Evolutionary conservation across 2,113 vertebrate genomes (phyloP).

Genomic region (Hemiscyllium ocellatum): DNA sequence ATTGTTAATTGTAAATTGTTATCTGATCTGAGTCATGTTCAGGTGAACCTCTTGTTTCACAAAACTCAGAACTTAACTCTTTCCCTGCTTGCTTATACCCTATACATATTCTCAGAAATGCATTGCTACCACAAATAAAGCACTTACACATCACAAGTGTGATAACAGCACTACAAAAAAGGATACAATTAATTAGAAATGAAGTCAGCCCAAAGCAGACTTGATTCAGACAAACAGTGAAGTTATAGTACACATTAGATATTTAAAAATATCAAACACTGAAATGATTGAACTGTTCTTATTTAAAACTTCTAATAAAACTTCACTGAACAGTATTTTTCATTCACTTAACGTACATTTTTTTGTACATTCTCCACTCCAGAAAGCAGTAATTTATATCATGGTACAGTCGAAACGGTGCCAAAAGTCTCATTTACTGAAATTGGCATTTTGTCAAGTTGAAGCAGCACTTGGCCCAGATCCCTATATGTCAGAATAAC

Average conservation of each 20-base stretch:
- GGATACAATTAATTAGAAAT: not conserved
- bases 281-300: not conserved
- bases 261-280: slow-evolving; percentile 6
- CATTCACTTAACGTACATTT: not conserved
- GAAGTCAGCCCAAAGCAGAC: not conserved
- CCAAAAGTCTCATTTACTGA: not conserved
- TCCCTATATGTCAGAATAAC: not conserved
- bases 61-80: too few relatives aligned
- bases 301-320: not conserved
- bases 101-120: too few relatives aligned
- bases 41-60: too few relatives aligned
- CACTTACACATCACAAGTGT: too few relatives aligned
- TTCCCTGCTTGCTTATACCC: too few relatives aligned
- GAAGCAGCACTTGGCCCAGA: not conserved
- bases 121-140: too few relatives aligned
- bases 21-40: too few relatives aligned
- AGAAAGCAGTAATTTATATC: not conserved
- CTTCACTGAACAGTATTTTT: not conserved
- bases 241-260: not conserved
- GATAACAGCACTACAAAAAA: not conserved
- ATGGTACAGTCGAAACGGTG: not conserved
- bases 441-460: not conserved
- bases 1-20: too few relatives aligned
- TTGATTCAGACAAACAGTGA: not conserved
- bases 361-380: not conserved